Evolutionary conservation across 2,888 invertebrate genomes (phyloP).

Genomic region (Fragum sueziense): DNA sequence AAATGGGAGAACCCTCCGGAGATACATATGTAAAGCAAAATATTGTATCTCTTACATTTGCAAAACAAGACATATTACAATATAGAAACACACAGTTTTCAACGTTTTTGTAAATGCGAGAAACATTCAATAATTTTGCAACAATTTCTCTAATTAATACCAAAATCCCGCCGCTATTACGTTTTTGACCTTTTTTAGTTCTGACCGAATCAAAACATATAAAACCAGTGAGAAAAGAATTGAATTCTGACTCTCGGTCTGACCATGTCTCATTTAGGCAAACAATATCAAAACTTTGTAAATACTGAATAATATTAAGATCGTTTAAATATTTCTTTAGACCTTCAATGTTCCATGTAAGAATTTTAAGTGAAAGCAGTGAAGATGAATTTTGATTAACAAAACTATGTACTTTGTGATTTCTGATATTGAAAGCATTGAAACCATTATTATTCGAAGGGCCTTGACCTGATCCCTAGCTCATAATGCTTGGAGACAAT

Average conservation of each 20-base stretch:
- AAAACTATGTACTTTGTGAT: too few species aligned
- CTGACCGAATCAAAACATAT: not conserved
- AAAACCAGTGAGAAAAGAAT: not conserved
- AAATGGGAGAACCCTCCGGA: slow-evolving; percentile 31
- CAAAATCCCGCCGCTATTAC: not conserved
- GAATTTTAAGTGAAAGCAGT: too few species aligned
- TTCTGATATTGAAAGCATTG: too few species aligned
- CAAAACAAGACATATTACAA: not conserved
- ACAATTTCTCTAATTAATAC: not conserved
- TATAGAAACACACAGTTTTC: slow-evolving; percentile 1
- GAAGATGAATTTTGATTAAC: too few species aligned
- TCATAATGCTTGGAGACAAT: not conserved
- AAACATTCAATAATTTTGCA: not conserved
- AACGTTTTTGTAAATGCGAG: not conserved
- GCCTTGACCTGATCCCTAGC: not conserved
- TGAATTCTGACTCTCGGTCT: not conserved
- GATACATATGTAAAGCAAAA: too few species aligned
- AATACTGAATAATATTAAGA: not conserved
- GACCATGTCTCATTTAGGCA: slow-evolving; percentile 4
- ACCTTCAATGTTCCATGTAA: not conserved
- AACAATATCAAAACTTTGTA: not conserved
- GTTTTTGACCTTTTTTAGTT: not conserved
- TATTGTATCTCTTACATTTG: not conserved
- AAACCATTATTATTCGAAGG: not conserved
- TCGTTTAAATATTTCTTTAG: not conserved